Base-by-base conservation (phyloP, 2,797 vertebrate species). In the Enteromius argenteus region DNA sequence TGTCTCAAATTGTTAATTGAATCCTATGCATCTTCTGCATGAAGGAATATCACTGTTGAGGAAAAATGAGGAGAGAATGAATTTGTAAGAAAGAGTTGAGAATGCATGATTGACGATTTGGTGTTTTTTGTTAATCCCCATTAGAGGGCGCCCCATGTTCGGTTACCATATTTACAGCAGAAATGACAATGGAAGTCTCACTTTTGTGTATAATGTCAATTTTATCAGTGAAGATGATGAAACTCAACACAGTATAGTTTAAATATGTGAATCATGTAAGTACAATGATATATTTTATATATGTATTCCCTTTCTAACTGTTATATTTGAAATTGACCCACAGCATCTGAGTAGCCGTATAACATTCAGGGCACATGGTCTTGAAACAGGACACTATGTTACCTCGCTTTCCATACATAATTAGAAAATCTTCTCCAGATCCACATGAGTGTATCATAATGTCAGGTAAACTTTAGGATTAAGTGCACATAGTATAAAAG, bases 271-370 rank as follows among this genome's bases (percentile, higher is more conserved):
- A 60, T 10, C 15, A 10, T 73, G 8, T 11, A 62, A 62, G 60
- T 15, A 73, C 2, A 32, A 49, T 46, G 6, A 42, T 51, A 13
- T 51, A 21, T 68, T 51, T 30, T 11, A 4, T 17, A 67, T 4
- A 42, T 35, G 15, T 8, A 35, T 56, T 53, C 23, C 0, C 1
- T 37, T 80, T 19, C 5, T 4, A 39, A 27, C 0, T n/a, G 23
- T 80, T 58, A 4, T 19, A 72, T 19, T 81, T 81, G 35, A 46
- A 81, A 60, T 10, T 58, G 67, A 14, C 51, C 17, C 44, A 39
- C 49, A 32, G 17, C 10, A 11, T 37, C 7, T 42, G 5, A 30
- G 6, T 58, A 44, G n/a, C 35, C 27, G n/a, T 53, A 7, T 19
- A 35, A 75, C 49, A 56, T 6, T 39, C 37, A 58, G 51, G 1